These are phyloP conservation scores for Podarcis lilfordi DNA, from an alignment of 2,797 vertebrate genomes.

Conservation along the genomic window DNA sequence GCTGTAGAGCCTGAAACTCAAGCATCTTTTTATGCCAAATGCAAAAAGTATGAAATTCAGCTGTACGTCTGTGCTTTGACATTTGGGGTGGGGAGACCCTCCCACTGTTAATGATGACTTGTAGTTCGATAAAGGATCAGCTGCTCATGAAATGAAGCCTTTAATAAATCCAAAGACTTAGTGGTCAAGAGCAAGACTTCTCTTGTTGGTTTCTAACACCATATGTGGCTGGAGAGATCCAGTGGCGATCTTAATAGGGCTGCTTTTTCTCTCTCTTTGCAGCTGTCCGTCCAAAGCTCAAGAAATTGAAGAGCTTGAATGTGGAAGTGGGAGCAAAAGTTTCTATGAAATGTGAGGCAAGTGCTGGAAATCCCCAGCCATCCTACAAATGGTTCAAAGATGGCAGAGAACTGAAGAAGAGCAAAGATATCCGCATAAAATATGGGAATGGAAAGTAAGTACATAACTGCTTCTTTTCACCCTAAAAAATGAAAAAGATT, in stretches of 20 bases:
- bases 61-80: not conserved
- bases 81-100: not conserved
- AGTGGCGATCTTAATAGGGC: constrained; percentile 22
- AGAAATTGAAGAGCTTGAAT: constrained; percentile 88
- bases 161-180: not conserved
- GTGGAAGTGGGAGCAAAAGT: constrained; percentile 89
- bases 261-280: constrained; percentile 49
- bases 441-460: constrained; percentile 87
- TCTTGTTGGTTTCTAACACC: rapidly evolving
- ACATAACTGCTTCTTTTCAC: not conserved
- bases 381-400: constrained; percentile 97
- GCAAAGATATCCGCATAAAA: constrained; percentile 89
- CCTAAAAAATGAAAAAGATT: not conserved
- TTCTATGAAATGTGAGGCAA: constrained; percentile 91
- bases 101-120: not conserved
- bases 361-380: constrained; percentile 86
- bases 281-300: constrained; percentile 91
- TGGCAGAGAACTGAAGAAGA: constrained; percentile 92
- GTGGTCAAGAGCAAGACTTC: not conserved
- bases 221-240: not conserved
- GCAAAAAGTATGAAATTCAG: not conserved
- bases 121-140: not conserved
- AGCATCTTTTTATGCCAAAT: rapidly evolving
- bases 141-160: not conserved
- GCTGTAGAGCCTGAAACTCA: rapidly evolving